These are phyloP conservation scores for Andrena marginata DNA, from an alignment of 2,888 invertebrate genomes.

Conservation along the genomic window DNA sequence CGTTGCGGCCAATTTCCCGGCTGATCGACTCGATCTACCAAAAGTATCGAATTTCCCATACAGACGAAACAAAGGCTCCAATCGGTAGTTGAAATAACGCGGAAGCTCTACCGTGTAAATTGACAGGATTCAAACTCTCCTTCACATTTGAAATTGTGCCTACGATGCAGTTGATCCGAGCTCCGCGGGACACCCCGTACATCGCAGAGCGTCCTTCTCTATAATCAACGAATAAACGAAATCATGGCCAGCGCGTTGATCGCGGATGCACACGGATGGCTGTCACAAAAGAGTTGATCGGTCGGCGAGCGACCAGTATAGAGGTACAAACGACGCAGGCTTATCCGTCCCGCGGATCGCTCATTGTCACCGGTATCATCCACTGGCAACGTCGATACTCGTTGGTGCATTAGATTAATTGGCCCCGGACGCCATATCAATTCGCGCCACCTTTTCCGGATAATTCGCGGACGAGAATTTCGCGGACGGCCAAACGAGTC, in stretches of 20 bases:
- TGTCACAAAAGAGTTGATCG: conserved; percentile 45
- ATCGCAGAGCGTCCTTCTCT: neutral
- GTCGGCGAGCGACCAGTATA: conserved; percentile 15
- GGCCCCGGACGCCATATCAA: conserved; percentile 47
- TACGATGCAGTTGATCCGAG: too few species aligned
- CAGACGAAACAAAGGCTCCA: conserved; percentile 14
- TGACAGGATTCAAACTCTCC: conserved; percentile 5
- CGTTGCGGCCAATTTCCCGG: conserved; percentile 1
- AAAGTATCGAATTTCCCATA: conserved; percentile 21
- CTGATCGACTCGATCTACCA: neutral
- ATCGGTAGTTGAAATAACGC: conserved; percentile 24
- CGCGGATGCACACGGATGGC: conserved; percentile 47
- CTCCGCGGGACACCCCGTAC: too few species aligned
- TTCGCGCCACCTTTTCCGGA: conserved; percentile 50
- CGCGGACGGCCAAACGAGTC: conserved; percentile 16
- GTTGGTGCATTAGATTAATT: conserved; percentile 66
- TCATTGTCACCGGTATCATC: conserved; percentile 49
- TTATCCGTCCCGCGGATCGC: conserved; percentile 25
- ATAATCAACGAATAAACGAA: neutral
- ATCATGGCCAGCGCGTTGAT: conserved; percentile 18
- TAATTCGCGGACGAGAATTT: conserved; percentile 53
- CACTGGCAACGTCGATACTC: conserved; percentile 48
- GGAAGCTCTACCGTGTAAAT: conserved; percentile 15
- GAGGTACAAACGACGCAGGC: conserved; percentile 42
- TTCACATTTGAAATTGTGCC: too few species aligned